These are phyloP conservation scores for Promerops cafer DNA, from an alignment of 2,113 vertebrate genomes.

Conservation along the genomic window DNA sequence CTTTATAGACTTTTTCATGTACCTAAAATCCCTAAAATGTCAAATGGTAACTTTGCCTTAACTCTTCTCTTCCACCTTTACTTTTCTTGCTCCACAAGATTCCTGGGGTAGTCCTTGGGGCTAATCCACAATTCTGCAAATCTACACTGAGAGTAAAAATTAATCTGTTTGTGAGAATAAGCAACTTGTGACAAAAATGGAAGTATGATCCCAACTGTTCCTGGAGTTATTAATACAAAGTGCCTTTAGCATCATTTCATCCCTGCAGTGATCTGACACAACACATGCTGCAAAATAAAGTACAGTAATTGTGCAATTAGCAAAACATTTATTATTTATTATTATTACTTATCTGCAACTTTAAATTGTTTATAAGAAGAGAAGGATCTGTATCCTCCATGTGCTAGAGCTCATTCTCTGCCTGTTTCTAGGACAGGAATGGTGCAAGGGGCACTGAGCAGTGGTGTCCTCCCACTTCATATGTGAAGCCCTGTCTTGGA, in stretches of 20 bases:
- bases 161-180: not conserved
- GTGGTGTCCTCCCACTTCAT: not conserved
- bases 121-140: not conserved
- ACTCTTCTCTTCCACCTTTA: not conserved
- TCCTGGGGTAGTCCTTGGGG: not conserved
- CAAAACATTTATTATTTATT: not conserved
- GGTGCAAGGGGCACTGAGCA: not conserved
- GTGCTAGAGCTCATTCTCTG: not conserved
- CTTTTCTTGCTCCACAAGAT: not conserved
- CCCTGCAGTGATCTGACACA: not conserved
- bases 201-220: not conserved
- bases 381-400: not conserved
- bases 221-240: not conserved
- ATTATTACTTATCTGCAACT: not conserved
- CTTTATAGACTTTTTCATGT: not conserved
- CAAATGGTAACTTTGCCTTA: not conserved
- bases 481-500: not conserved
- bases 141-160: not conserved
- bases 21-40: not conserved
- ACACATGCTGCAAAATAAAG: not conserved
- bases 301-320: not conserved
- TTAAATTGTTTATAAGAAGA: not conserved
- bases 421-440: not conserved
- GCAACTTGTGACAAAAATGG: not conserved
- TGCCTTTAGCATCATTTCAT: not conserved